Base-by-base conservation (phyloP, 2,888 invertebrate species). In the Bedellia somnulentella region DNA sequence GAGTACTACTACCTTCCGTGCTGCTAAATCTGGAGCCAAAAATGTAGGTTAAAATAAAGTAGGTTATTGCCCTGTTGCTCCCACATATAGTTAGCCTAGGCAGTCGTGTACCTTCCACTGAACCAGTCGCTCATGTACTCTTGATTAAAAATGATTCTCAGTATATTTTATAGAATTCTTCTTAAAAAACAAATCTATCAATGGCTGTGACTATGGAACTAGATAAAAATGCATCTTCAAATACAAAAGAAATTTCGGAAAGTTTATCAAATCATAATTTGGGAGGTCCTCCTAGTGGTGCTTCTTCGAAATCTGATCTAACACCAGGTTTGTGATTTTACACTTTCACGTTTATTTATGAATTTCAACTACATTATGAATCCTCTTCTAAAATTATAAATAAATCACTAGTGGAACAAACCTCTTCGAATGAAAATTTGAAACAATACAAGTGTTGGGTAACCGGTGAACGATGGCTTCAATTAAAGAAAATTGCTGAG, bases 401-500 rank as follows among this genome's bases (percentile, higher is more conserved):
- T 9, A 9, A 15, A 17, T 24, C 15, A 16, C 8, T 16, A 29
- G 24, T 24, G n/a, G 14, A 21, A 12, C 26, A 12, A 26, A 10
- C 62, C 10, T 44, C 56, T 22, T 70, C 76, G 5, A 50, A 51
- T 24, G 77, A 77, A 26, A 71, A 46, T 44, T 18, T 76, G 24
- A 75, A 56, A 35, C 70, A 73, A 34, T 78, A 57, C 43, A 75
- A 61, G 41, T 64, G 63, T 37, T 81, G 82, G 68, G 83, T 86
- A 25, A 80, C 80, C 36, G 78, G 75, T 24, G 86, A 86, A 6
- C 67, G 83, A 47, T 78, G 86, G 70, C 78, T 78, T 48, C 81
- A 83, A 36, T 51, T 87, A 33, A 79, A 80, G 36, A 82, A 81
- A 41, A 66, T 79, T 36, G 84, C 85, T 1, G 86, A 86, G 14